phyloP scores from a whole-genome alignment of 92 coral and sea anemone species.

The Parazoanthus swiftii region DNA sequence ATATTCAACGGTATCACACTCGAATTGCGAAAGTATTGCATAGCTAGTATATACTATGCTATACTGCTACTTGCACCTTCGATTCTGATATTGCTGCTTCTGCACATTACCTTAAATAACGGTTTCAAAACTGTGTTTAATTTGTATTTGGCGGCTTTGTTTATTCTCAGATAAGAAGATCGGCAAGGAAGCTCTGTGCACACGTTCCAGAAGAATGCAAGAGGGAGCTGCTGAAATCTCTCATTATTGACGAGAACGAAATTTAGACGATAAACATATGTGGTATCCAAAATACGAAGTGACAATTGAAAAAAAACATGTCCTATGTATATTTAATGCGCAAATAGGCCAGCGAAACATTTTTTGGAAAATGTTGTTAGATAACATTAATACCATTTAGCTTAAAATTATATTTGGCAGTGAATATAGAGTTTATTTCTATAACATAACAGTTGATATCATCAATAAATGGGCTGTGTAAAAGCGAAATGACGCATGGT shows the following conservation, averaged over 20 bases:
- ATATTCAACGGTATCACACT: no score
- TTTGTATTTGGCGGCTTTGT: neutral
- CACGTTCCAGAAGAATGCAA: neutral
- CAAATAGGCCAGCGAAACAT: neutral
- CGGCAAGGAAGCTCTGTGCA: neutral
- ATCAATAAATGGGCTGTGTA: neutral
- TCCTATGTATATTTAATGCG: neutral
- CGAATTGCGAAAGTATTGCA: no score
- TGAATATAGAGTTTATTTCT: neutral
- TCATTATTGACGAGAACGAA: neutral
- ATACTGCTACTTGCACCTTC: no score
- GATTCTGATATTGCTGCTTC: no score
- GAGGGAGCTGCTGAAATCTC: neutral
- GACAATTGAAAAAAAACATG: neutral
- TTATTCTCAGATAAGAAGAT: neutral
- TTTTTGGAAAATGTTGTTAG: no score
- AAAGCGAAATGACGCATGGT: neutral
- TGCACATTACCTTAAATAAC: no score
- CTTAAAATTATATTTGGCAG: no score
- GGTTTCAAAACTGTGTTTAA: no score
- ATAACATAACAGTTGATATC: neutral
- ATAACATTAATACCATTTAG: no score
- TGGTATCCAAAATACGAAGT: neutral
- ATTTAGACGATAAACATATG: no score
- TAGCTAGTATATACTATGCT: no score